Percentiles rank a stretch among this genome's conserved stretches.
These are phyloP conservation scores for Danaus chrysippus DNA, from an alignment of 2,888 invertebrate species.

Conservation along the genomic window DNA sequence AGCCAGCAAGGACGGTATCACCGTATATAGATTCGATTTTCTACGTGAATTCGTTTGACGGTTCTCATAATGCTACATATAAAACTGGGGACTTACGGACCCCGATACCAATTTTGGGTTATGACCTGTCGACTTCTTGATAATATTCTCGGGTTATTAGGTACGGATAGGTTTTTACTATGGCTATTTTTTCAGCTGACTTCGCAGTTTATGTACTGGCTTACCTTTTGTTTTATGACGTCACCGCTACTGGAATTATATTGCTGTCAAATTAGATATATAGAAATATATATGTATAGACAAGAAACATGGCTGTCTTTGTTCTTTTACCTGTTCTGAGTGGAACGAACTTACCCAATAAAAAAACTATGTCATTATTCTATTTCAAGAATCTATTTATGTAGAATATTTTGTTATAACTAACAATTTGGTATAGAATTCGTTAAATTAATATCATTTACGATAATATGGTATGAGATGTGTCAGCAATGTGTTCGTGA, in stretches of 20 bases:
- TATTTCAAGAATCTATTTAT: too few species aligned
- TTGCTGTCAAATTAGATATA: neutral
- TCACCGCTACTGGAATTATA: neutral
- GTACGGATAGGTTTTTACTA: slow-evolving; percentile 79
- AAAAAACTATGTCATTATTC: too few species aligned
- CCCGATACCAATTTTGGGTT: slow-evolving; percentile 80
- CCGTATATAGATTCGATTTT: slow-evolving; percentile 81
- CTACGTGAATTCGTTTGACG: slow-evolving; percentile 81
- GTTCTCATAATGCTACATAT: slow-evolving; percentile 80
- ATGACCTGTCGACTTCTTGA: slow-evolving; percentile 79
- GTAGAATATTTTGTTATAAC: too few species aligned
- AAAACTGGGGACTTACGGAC: slow-evolving; percentile 80
- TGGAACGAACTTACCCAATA: too few species aligned
- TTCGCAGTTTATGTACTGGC: slow-evolving; percentile 63
- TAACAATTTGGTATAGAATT: too few species aligned
- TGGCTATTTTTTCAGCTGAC: slow-evolving; percentile 78
- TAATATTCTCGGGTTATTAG: slow-evolving; percentile 80
- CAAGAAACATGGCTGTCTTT: neutral
- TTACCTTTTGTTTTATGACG: slow-evolving; percentile 62
- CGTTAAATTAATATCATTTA: too few species aligned
- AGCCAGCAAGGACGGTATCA: slow-evolving; percentile 70
- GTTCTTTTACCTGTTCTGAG: too few species aligned
- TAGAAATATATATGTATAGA: neutral
- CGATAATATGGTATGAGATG: too few species aligned
- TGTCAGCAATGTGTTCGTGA: too few species aligned